phyloP scores from a whole-genome alignment of 2,113 vertebrate genomes.

The Colius striatus region DNA sequence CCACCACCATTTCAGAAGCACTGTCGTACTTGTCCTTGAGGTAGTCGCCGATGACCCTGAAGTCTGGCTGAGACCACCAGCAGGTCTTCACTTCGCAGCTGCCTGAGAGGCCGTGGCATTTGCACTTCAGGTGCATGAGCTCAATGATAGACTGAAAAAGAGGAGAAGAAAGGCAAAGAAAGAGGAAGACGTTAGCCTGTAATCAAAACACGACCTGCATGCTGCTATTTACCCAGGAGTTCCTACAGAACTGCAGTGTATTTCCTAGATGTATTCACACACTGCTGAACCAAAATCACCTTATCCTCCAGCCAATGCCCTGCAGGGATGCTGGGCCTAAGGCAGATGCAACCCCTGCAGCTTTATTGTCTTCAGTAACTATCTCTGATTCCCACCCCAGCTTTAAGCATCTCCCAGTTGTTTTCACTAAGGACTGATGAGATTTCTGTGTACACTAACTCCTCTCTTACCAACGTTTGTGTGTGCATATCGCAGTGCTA shows the following conservation, averaged over 20 bases:
- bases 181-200: neutral
- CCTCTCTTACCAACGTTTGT: neutral
- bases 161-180: neutral
- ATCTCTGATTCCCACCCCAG: neutral
- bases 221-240: neutral
- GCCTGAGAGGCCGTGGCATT: constrained; percentile 84
- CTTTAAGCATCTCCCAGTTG: neutral
- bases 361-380: neutral
- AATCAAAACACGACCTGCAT: accelerated
- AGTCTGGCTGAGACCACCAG: constrained; percentile 87
- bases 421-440: neutral
- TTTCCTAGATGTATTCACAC: neutral
- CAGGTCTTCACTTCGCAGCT: constrained; percentile 88
- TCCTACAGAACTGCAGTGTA: neutral
- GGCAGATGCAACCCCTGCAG: neutral
- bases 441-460: neutral
- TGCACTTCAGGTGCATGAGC: constrained; percentile 86
- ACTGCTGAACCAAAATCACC: neutral
- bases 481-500: neutral
- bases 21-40: constrained; percentile 88
- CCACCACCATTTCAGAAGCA: constrained; percentile 85
- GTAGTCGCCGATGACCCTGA: constrained; percentile 83
- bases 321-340: neutral
- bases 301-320: neutral
- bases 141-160: constrained; percentile 79